phyloP scores from a whole-genome alignment of 2,113 vertebrate species.

The Lagopus muta region DNA sequence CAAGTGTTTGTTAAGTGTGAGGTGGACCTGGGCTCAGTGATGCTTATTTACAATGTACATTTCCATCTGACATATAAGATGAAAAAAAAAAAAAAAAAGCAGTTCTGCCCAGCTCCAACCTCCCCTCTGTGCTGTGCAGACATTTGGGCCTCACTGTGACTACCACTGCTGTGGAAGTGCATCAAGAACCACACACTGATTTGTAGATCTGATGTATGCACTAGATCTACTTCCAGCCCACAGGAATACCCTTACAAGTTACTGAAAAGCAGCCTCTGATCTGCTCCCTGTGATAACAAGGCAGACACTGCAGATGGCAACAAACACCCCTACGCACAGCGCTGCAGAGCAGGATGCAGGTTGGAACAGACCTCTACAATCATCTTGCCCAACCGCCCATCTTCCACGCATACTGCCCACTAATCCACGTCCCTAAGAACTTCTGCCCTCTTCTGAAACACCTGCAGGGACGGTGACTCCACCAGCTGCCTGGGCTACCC shows the following conservation, averaged over 20 bases:
- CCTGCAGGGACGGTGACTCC: no score
- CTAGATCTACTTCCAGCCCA: not conserved
- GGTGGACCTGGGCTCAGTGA: not conserved
- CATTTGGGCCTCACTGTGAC: not conserved
- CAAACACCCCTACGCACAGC: not conserved
- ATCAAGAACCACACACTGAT: not conserved
- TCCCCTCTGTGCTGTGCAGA: not conserved
- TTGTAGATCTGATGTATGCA: not conserved
- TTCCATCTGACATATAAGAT: not conserved
- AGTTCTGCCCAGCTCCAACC: not conserved
- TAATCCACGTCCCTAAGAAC: no score
- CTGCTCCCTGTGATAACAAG: not conserved
- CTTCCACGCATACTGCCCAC: no score
- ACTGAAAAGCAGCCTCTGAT: not conserved
- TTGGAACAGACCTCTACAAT: no score
- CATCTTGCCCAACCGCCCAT: no score
- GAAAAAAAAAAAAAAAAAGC: not conserved
- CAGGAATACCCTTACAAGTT: fast-evolving
- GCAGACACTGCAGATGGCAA: not conserved
- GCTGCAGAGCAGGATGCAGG: not conserved
- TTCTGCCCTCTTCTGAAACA: no score
- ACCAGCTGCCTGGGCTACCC: no score
- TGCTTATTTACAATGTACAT: not conserved
- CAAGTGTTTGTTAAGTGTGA: not conserved
- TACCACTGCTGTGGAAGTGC: not conserved